phyloP scores from a whole-genome alignment of 2,113 vertebrate genomes.

The Pseudois nayaur region DNA sequence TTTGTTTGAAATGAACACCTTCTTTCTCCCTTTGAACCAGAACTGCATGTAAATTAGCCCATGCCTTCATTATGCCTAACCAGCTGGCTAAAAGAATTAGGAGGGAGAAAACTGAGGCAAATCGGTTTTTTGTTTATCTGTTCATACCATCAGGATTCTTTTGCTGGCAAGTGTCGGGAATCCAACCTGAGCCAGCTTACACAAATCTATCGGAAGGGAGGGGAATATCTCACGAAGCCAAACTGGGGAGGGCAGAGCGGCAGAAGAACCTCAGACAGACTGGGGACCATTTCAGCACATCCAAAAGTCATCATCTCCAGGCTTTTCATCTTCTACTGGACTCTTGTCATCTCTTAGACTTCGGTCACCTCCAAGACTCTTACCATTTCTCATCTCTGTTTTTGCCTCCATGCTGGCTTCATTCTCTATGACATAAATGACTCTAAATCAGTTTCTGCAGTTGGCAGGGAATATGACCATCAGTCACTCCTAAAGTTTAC shows the following conservation, averaged over 20 bases:
- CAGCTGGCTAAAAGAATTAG: slow-evolving; percentile 5
- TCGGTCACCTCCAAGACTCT: no score
- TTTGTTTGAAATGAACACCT: background rate
- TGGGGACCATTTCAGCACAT: background rate
- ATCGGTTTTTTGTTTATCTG: background rate
- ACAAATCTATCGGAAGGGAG: background rate
- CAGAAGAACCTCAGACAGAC: background rate
- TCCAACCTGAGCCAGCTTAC: background rate
- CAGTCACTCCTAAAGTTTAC: background rate
- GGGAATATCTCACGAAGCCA: background rate
- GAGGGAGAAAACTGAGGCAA: background rate
- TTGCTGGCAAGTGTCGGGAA: background rate
- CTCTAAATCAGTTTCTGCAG: background rate
- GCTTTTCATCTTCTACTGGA: background rate
- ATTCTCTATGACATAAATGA: background rate
- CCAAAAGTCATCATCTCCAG: background rate
- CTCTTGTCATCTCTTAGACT: background rate
- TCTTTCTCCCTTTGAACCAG: background rate
- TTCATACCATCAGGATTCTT: background rate
- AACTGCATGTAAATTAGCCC: background rate
- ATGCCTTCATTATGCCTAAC: background rate
- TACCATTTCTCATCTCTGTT: background rate
- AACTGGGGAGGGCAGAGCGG: background rate
- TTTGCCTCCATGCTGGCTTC: background rate
- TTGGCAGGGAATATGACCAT: background rate